Evolutionary conservation across 2,888 invertebrate species (phyloP), one percentile per base, ranked within the genome.

Genomic region (Protodeltote pygarga): DNA sequence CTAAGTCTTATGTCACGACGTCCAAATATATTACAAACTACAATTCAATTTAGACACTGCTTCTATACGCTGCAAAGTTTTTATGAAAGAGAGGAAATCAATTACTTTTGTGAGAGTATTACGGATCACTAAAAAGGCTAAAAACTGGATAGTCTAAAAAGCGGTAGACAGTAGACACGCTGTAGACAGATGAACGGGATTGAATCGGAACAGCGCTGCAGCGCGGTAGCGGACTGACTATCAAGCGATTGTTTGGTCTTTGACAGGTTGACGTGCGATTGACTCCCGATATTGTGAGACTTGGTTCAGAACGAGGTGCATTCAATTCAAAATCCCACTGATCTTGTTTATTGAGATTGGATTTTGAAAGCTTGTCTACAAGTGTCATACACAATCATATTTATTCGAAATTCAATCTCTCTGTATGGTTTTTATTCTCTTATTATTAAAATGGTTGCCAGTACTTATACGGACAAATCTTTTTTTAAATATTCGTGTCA

Each of bases 231-330:
- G n/a, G n/a, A n/a, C n/a, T n/a, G n/a, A n/a, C n/a, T n/a, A 27
- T 23, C 31, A 2, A 25, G 20, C 19, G 32, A 54, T 60, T 54
- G 65, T 54, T 50, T 46, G 11, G 32, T 25, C 39, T 16, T 14
- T 41, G 40, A 57, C 50, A 34, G 37, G 19, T 13, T 49, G 33
- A 63, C 63, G 40, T 24, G 31, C 37, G 63, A 58, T 63, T 41
- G 57, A 28, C 13, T 63, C 34, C 40, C n/a, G 58, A 63, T 61
- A 58, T 52, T 63, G 59, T 40, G 51, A 61, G 48, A 37, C 37
- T 60, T 51, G 37, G 64, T 40, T 63, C 19, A 28, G 25, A 63
- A 40, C 54, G 9, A 62, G 14, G 9, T 39, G 50, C 59, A 60
- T 57, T 63, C 58, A 57, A 63, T 57, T 63, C 45, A 29, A 51